Evolutionary conservation across 2,797 vertebrate genomes (phyloP).

Genomic region (Serranus cabrilla): DNA sequence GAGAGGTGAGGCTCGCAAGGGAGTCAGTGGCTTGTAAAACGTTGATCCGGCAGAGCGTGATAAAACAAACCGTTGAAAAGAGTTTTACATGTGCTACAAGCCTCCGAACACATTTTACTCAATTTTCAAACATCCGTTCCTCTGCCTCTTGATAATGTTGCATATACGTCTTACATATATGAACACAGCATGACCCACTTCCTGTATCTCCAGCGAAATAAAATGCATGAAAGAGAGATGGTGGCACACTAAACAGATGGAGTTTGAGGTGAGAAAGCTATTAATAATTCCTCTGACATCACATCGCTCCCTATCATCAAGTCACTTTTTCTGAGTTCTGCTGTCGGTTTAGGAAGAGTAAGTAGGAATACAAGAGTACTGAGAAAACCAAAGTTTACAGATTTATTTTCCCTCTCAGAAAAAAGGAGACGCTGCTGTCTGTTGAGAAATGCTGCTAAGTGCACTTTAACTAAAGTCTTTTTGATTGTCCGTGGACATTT

Average conservation of each 20-base stretch:
- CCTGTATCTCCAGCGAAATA: neutral
- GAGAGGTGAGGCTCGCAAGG: slow-evolving; percentile 17
- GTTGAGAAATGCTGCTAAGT: too few relatives aligned
- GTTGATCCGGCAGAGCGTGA: slow-evolving; percentile 39
- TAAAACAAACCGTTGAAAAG: slow-evolving; percentile 51
- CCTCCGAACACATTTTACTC: neutral
- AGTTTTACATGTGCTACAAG: slow-evolving; percentile 16
- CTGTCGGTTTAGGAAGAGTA: neutral
- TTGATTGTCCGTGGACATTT: too few relatives aligned
- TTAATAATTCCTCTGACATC: slow-evolving; percentile 25
- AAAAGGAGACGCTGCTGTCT: too few relatives aligned
- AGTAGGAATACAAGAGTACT: too few relatives aligned
- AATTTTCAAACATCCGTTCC: slow-evolving; percentile 13
- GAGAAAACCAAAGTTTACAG: too few relatives aligned
- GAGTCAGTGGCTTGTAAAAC: slow-evolving; percentile 64
- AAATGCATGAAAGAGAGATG: neutral
- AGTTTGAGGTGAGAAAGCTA: slow-evolving; percentile 3
- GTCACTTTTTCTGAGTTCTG: slow-evolving; percentile 1
- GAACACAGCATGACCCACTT: neutral
- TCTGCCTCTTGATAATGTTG: neutral
- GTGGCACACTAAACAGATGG: slow-evolving; percentile 7
- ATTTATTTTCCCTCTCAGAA: too few relatives aligned
- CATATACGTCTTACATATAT: slow-evolving; percentile 1
- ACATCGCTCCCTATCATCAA: neutral
- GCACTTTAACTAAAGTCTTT: too few relatives aligned